Evolutionary conservation across 2,113 vertebrate genomes (phyloP).

Genomic region (Chroicocephalus ridibundus): DNA sequence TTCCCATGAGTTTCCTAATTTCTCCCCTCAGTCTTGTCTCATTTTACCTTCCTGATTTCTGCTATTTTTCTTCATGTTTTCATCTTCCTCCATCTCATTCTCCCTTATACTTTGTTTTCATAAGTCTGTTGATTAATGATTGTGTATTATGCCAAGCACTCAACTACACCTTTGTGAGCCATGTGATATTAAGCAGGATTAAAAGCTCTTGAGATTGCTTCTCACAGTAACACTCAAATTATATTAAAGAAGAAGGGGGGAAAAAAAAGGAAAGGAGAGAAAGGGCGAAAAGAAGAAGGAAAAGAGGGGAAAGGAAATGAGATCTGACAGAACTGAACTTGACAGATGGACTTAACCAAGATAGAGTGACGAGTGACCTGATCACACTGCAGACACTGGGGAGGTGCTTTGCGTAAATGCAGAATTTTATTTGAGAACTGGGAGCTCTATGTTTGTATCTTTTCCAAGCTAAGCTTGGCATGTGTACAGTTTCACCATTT

Average conservation of each 20-base stretch:
- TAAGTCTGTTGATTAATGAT: neutral
- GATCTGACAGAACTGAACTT: neutral
- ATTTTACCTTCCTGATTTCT: neutral
- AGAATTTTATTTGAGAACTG: neutral
- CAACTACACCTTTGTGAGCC: neutral
- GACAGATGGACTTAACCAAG: neutral
- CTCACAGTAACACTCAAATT: neutral
- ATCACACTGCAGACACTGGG: neutral
- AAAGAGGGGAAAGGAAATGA: neutral
- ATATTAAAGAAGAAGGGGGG: neutral
- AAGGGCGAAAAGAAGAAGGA: neutral
- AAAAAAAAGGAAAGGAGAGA: neutral
- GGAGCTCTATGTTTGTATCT: neutral
- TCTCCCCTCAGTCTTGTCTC: neutral
- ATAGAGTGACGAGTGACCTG: neutral
- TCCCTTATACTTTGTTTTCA: neutral
- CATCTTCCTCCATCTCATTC: neutral
- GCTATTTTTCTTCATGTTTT: neutral
- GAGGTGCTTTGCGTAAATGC: neutral
- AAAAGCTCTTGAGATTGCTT: conserved; percentile 4
- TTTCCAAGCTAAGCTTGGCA: neutral
- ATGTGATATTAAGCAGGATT: conserved; percentile 17
- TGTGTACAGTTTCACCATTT: neutral
- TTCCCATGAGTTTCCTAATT: neutral
- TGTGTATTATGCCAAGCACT: neutral